Evolutionary conservation across 2,888 invertebrate species (phyloP).

Genomic region (Nematopogon swammerdamellus): DNA sequence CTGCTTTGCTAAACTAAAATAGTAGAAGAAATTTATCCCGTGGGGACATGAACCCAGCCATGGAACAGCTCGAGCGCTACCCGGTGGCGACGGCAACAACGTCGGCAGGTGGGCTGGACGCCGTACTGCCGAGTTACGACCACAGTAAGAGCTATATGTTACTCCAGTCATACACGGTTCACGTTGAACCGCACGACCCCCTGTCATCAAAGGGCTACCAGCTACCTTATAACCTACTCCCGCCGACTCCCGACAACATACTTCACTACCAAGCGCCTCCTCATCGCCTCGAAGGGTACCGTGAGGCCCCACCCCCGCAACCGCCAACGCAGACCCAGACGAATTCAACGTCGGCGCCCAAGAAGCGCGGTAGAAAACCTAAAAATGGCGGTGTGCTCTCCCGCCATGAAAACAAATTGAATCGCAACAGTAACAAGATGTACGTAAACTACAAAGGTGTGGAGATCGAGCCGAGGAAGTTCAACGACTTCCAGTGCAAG

Average conservation of each 20-base stretch:
- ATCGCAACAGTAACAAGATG: constrained; percentile 1
- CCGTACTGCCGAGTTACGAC: background rate
- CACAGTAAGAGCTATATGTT: background rate
- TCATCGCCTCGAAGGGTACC: background rate
- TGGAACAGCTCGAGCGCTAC: too few species aligned
- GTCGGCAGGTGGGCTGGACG: background rate
- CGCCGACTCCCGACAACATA: background rate
- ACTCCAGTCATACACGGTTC: background rate
- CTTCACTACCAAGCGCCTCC: background rate
- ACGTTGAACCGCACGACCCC: background rate
- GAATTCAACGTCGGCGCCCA: background rate
- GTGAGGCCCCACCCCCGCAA: background rate
- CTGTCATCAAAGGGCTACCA: background rate
- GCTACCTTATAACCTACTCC: background rate
- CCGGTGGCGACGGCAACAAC: too few species aligned
- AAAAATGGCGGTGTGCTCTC: background rate
- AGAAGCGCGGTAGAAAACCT: background rate
- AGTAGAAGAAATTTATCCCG: too few species aligned
- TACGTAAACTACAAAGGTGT: constrained; percentile 1
- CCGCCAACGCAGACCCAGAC: background rate
- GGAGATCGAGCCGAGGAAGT: background rate
- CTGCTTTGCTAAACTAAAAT: too few species aligned
- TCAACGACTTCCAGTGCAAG: constrained; percentile 1
- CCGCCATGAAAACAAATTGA: constrained; percentile 1
- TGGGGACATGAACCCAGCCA: too few species aligned